Percentiles rank a stretch among this genome's conserved stretches.
Evolutionary conservation across 2,113 vertebrate genomes (phyloP).

Genomic region (Prolemur simus): DNA sequence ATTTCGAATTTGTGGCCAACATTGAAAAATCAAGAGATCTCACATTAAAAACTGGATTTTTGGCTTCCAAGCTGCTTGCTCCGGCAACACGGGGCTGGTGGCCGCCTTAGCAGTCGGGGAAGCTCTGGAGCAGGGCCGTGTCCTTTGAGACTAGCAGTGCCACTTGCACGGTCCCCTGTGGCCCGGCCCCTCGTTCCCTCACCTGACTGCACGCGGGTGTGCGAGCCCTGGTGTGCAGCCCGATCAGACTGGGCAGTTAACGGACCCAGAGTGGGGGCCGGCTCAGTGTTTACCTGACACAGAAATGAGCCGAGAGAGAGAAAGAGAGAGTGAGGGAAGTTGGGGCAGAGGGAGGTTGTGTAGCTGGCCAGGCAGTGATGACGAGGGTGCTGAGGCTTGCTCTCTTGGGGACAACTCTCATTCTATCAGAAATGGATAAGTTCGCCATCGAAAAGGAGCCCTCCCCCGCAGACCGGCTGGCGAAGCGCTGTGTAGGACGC

Average conservation of each 20-base stretch:
- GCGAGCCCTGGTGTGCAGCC: neutral
- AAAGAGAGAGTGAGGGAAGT: neutral
- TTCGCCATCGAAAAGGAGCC: neutral
- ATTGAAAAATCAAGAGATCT: constrained; percentile 43
- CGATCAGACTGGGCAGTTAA: neutral
- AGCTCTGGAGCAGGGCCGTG: neutral
- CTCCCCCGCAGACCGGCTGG: rapidly evolving
- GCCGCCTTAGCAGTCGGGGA: neutral
- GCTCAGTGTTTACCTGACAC: neutral
- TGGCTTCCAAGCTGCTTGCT: neutral
- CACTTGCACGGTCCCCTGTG: rapidly evolving
- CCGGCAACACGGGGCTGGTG: neutral
- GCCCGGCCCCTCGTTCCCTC: neutral
- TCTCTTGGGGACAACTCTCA: neutral
- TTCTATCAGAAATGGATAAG: neutral
- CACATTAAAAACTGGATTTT: neutral
- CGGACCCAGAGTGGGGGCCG: neutral
- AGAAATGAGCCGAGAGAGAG: neutral
- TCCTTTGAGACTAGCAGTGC: neutral
- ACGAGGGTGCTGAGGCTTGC: neutral
- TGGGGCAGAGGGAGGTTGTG: neutral
- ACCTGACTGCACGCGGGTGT: neutral
- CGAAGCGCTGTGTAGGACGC: neutral
- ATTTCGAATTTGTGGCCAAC: constrained; percentile 25
- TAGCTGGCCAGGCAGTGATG: neutral